Evolutionary conservation across 2,888 invertebrate genomes (phyloP).

Genomic region (Ceriagrion tenellum): DNA sequence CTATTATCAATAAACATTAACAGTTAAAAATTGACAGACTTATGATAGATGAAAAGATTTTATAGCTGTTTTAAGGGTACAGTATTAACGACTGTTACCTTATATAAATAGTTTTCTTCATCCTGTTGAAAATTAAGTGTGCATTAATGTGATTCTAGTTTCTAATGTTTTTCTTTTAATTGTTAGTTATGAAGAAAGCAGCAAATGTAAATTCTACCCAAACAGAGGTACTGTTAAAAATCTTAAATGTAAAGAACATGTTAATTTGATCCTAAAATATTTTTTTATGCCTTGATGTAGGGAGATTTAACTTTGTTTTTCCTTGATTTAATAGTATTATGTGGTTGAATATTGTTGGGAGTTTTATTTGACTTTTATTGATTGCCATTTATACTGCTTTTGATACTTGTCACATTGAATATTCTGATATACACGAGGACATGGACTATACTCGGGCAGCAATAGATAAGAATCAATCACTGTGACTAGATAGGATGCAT

Average conservation of each 20-base stretch:
- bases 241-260: slow-evolving; percentile 21
- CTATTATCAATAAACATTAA: not conserved
- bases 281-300: not conserved
- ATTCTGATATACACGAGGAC: not conserved
- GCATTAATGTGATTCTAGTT: slow-evolving; percentile 18
- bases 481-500: slow-evolving; percentile 2
- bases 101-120: not conserved
- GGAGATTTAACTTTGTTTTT: slow-evolving; percentile 24
- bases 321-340: slow-evolving; percentile 19
- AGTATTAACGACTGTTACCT: not conserved
- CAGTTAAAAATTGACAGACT: not conserved
- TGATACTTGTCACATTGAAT: not conserved
- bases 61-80: not conserved
- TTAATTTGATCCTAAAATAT: not conserved
- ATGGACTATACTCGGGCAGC: not conserved
- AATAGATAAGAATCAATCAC: slow-evolving; percentile 5
- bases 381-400: slow-evolving; percentile 32
- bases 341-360: not conserved
- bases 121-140: slow-evolving; percentile 4
- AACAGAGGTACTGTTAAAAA: not conserved
- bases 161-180: not conserved
- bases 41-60: not conserved
- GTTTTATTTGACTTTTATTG: not conserved
- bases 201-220: not conserved
- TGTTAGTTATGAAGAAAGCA: not conserved